phyloP scores from a whole-genome alignment of 2,113 vertebrate species.

The Petaurus breviceps region DNA sequence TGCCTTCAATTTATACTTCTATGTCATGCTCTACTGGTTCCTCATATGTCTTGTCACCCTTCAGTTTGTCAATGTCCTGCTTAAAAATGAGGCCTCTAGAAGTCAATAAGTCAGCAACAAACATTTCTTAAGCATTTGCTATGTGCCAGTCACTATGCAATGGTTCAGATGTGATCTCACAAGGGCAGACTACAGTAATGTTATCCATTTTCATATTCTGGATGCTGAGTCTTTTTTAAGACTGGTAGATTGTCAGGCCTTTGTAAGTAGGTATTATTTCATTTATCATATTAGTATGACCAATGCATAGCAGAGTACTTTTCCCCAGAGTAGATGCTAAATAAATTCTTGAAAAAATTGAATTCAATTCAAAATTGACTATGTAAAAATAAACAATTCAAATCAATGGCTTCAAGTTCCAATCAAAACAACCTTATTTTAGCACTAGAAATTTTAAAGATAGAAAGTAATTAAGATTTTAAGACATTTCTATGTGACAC shows the following conservation, averaged over 20 bases:
- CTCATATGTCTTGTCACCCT: background rate
- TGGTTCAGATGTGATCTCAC: background rate
- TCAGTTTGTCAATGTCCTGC: background rate
- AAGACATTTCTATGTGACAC: background rate
- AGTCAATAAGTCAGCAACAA: background rate
- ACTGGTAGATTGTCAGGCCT: background rate
- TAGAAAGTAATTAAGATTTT: background rate
- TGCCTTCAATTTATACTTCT: background rate
- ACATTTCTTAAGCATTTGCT: background rate
- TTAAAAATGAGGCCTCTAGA: background rate
- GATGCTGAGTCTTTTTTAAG: background rate
- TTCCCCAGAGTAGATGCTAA: background rate
- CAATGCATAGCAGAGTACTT: background rate
- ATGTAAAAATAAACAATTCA: background rate
- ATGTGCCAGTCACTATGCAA: background rate
- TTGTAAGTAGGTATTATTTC: background rate
- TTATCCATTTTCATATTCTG: background rate
- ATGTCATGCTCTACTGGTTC: background rate
- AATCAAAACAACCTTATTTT: background rate
- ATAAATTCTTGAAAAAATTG: background rate
- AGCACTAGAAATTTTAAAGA: background rate
- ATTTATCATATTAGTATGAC: background rate
- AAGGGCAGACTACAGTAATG: background rate
- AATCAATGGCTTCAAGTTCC: constrained; percentile 17
- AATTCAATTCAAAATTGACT: background rate